Percentiles rank a stretch among this genome's conserved stretches.
These are phyloP conservation scores for Enteromius viviparus DNA, from an alignment of 2,797 vertebrate species.

Conservation along the genomic window DNA sequence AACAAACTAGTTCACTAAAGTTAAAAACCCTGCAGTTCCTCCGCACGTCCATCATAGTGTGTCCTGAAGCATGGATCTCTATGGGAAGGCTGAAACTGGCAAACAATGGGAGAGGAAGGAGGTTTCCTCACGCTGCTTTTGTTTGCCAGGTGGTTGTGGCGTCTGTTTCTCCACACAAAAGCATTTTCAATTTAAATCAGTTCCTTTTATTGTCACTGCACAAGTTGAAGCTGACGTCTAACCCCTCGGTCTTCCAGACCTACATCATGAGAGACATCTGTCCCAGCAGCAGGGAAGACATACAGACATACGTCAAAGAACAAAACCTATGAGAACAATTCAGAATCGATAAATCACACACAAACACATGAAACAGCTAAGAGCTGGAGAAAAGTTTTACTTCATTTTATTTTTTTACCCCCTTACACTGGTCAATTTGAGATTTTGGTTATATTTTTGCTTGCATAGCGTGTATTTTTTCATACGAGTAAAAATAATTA, in stretches of 20 bases:
- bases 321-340: not conserved
- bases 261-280: constrained; percentile 39
- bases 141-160: constrained; percentile 47
- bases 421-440: not conserved
- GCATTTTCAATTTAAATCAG: constrained; percentile 41
- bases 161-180: constrained; percentile 53
- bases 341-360: not conserved
- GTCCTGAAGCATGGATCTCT: constrained; percentile 11
- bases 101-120: constrained; percentile 52
- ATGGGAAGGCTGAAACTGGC: constrained; percentile 30
- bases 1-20: not conserved
- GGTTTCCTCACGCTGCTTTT: constrained; percentile 50
- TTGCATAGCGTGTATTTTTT: not conserved
- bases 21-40: not conserved
- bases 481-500: too few species aligned
- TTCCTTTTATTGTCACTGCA: constrained; percentile 51
- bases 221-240: constrained; percentile 34
- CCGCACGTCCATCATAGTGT: constrained; percentile 17
- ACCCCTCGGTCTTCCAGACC: constrained; percentile 27
- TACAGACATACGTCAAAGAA: not conserved
- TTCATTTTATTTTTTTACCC: too few species aligned
- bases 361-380: not conserved
- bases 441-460: not conserved
- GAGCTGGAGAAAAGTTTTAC: not conserved
- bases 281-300: constrained; percentile 13